Evolutionary conservation across 2,113 vertebrate species (phyloP).

Genomic region (Callospermophilus lateralis): DNA sequence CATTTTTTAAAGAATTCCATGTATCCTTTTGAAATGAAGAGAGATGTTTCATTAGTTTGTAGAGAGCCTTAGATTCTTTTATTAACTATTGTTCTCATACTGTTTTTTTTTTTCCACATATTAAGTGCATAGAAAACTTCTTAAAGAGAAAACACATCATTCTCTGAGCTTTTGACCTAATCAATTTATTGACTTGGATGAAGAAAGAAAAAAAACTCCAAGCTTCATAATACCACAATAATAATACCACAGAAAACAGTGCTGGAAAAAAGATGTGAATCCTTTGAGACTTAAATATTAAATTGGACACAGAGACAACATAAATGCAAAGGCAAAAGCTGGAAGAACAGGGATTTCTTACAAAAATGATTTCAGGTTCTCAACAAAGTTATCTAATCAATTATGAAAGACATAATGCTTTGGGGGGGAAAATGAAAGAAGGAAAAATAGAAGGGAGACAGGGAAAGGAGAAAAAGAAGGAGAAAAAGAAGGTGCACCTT

Average conservation of each 20-base stretch:
- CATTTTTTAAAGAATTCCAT: not conserved
- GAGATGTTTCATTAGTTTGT: constrained; percentile 25
- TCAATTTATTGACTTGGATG: constrained; percentile 3
- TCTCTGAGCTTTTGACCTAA: constrained; percentile 42
- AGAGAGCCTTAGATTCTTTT: not conserved
- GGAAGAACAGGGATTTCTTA: constrained; percentile 1
- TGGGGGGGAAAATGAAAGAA: too few relatives aligned
- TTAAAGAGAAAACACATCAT: not conserved
- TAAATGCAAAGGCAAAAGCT: constrained; percentile 60
- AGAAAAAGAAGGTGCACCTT: not conserved
- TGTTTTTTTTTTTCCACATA: not conserved
- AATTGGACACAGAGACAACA: constrained; percentile 17
- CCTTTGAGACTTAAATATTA: constrained; percentile 50
- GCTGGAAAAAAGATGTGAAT: constrained; percentile 30
- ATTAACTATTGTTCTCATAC: not conserved
- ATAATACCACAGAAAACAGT: constrained; percentile 3
- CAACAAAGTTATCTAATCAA: not conserved
- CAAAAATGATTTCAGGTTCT: constrained; percentile 27
- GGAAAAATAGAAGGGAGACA: too few relatives aligned
- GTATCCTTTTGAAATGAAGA: constrained; percentile 23
- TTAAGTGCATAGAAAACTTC: not conserved
- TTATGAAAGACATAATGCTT: not conserved
- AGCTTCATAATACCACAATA: constrained; percentile 41
- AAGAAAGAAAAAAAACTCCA: constrained; percentile 33
- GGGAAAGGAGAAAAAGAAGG: not conserved